phyloP scores from a whole-genome alignment of 2,113 vertebrate genomes.

The Beaufortia kweichowensis region DNA sequence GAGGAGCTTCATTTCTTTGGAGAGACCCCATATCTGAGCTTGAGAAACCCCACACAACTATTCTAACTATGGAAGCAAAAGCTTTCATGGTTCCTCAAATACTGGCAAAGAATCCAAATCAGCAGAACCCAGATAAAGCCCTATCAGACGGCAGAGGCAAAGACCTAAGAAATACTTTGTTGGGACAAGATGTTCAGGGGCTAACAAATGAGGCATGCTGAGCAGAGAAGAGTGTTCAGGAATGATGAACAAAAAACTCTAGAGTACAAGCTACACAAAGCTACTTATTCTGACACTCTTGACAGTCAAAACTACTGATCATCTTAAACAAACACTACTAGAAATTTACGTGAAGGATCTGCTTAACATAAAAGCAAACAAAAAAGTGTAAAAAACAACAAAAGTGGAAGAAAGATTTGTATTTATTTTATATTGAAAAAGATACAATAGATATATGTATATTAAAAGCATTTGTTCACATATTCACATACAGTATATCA shows the following conservation, averaged over 20 bases:
- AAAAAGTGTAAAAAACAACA: conserved; percentile 53
- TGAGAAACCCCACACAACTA: conserved; percentile 53
- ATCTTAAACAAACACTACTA: conserved; percentile 43
- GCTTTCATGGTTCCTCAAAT: conserved; percentile 53
- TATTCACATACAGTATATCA: conserved; percentile 63
- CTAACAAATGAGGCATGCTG: conserved; percentile 46
- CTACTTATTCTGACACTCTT: conserved; percentile 41
- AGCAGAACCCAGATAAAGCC: conserved; percentile 38
- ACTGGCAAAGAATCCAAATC: conserved; percentile 19
- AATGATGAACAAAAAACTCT: conserved; percentile 29
- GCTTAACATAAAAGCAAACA: conserved; percentile 44
- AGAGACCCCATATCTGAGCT: conserved; percentile 40
- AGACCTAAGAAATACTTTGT: conserved; percentile 41
- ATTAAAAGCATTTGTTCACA: conserved; percentile 66
- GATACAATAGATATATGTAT: conserved; percentile 65
- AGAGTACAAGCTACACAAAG: conserved; percentile 41
- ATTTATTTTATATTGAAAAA: conserved; percentile 76
- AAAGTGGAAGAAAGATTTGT: conserved; percentile 66
- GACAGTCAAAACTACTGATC: conserved; percentile 35
- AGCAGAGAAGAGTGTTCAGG: conserved; percentile 27
- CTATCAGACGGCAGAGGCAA: conserved; percentile 47
- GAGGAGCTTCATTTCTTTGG: conserved; percentile 58
- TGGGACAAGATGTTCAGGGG: conserved; percentile 53
- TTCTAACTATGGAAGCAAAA: conserved; percentile 60
- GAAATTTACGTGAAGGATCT: conserved; percentile 53